Evolutionary conservation across 2,888 invertebrate genomes (phyloP).

Genomic region (Octodonta nipae): DNA sequence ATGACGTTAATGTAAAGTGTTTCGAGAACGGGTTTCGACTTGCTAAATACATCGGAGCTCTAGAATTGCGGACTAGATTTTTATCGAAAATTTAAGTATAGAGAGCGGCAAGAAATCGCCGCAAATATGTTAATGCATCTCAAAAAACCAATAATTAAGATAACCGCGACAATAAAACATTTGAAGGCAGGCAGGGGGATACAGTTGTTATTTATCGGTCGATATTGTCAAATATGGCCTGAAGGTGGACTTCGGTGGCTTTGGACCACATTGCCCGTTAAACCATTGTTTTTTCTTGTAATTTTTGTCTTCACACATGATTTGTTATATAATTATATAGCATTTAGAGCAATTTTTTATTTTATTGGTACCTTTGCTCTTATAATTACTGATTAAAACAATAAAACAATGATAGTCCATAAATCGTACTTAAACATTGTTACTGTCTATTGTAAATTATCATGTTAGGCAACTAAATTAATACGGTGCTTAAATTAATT

Average conservation of each 20-base stretch:
- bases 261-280: too few species aligned
- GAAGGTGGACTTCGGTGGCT: slow-evolving; percentile 23
- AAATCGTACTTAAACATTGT: slow-evolving; percentile 13
- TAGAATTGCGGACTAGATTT: slow-evolving; percentile 11
- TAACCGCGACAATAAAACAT: slow-evolving; percentile 32
- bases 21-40: too few species aligned
- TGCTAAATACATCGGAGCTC: too few species aligned
- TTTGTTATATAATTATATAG: slow-evolving; percentile 24
- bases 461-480: slow-evolving; percentile 11
- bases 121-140: slow-evolving; percentile 30
- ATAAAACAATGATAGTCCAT: slow-evolving; percentile 14
- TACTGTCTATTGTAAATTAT: slow-evolving; percentile 12
- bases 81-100: slow-evolving; percentile 16
- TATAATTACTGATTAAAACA: slow-evolving; percentile 16
- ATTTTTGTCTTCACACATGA: slow-evolving; percentile 16
- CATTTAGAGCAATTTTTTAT: slow-evolving; percentile 21
- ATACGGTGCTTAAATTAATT: slow-evolving; percentile 12
- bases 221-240: slow-evolving; percentile 30
- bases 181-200: slow-evolving; percentile 22
- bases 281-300: slow-evolving; percentile 15
- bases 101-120: slow-evolving; percentile 12
- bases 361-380: slow-evolving; percentile 19
- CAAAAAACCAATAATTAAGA: slow-evolving; percentile 33
- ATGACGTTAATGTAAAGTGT: too few species aligned
- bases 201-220: slow-evolving; percentile 31